These are phyloP conservation scores for Stratiolaelaps scimitus DNA, from an alignment of 1,140 invertebrate genomes.

Conservation along the genomic window DNA sequence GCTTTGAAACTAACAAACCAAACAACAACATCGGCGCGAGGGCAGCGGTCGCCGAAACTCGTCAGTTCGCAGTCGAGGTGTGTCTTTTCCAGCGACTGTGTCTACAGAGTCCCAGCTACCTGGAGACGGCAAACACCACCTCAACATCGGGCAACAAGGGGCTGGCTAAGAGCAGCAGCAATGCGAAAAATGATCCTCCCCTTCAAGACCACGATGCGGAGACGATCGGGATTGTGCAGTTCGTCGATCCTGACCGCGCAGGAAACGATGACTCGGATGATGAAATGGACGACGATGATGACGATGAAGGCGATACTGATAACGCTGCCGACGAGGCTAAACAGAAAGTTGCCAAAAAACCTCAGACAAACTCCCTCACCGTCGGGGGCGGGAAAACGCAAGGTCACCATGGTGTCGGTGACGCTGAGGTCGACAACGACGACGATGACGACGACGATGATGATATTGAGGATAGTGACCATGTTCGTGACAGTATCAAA, in stretches of 20 bases:
- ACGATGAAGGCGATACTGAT: neutral
- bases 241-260: no score
- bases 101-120: slow-evolving; percentile 15
- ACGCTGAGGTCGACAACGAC: neutral
- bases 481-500: no score
- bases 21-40: no score
- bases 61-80: slow-evolving; percentile 21
- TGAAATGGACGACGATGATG: slow-evolving; percentile 1
- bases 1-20: no score
- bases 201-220: no score
- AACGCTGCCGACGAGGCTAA: neutral
- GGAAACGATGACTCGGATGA: neutral
- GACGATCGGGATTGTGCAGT: no score
- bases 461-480: neutral
- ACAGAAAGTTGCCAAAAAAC: neutral
- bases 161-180: neutral
- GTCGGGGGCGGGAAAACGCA: neutral
- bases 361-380: neutral
- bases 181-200: no score
- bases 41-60: neutral
- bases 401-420: neutral
- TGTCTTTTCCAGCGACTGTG: slow-evolving; percentile 25
- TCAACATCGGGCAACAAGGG: neutral
- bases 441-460: neutral
- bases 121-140: neutral